Conservation (phyloP, 2,113 vertebrate genomes). For the Chaetodon auriga region DNA sequence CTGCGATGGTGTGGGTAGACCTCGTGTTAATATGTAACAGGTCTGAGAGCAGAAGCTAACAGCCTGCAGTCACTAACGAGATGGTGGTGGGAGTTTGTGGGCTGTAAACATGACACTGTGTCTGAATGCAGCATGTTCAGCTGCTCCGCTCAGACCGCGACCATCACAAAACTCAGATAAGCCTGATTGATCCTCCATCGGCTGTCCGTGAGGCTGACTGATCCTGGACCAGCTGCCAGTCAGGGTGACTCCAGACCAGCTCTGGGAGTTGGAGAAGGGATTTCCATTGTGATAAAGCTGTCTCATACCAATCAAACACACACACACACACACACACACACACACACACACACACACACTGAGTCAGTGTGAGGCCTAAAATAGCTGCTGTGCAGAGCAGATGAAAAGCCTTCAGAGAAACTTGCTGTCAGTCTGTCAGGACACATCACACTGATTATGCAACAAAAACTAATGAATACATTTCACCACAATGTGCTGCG, state of each 20-base stretch:
- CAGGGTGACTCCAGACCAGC: background rate
- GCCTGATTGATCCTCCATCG: slow-evolving; percentile 46
- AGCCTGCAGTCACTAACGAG: slow-evolving; percentile 26
- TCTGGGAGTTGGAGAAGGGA: slow-evolving; percentile 5
- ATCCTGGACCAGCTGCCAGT: slow-evolving; percentile 22
- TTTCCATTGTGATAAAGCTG: slow-evolving; percentile 21
- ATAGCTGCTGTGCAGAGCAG: slow-evolving; percentile 29
- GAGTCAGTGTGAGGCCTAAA: slow-evolving; percentile 31
- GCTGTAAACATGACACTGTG: slow-evolving; percentile 26
- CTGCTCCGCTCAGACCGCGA: background rate
- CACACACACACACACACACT: slow-evolving; percentile 22
- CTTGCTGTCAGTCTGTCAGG: slow-evolving; percentile 49
- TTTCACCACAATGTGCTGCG: slow-evolving; percentile 10
- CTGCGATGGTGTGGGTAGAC: background rate
- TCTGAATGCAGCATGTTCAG: background rate
- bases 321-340: slow-evolving; percentile 32
- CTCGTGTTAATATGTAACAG: background rate
- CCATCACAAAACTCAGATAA: background rate
- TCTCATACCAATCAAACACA: slow-evolving; percentile 17
- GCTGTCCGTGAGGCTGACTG: slow-evolving; percentile 24
- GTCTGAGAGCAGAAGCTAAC: slow-evolving; percentile 31
- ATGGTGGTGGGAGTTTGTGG: slow-evolving; percentile 23
- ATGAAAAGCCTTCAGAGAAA: slow-evolving; percentile 49
- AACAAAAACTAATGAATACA: slow-evolving; percentile 34
- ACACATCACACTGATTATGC: slow-evolving; percentile 43